phyloP scores from a whole-genome alignment of 2,113 vertebrate genomes.

The Sceloporus tristichus region DNA sequence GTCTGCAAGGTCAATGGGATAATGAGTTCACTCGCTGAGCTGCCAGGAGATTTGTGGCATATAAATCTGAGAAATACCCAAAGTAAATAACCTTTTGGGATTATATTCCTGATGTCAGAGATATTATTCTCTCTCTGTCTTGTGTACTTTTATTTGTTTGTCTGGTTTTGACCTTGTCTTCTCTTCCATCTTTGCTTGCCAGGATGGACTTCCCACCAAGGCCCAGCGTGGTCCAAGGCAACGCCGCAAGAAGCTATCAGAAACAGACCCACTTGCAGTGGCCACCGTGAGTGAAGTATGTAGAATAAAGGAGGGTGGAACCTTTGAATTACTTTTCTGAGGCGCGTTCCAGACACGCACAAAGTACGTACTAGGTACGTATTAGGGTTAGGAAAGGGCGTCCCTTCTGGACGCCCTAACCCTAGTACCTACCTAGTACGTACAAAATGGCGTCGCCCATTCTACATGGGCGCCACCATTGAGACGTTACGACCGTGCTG shows the following conservation, averaged over 20 bases:
- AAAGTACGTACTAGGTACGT: too few species aligned
- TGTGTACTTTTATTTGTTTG: not conserved
- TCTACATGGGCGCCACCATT: too few species aligned
- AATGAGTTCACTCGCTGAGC: too few species aligned
- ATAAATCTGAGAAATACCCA: not conserved
- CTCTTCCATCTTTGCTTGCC: not conserved
- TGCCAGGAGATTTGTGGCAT: not conserved
- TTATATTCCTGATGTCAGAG: not conserved
- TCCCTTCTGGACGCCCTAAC: too few species aligned
- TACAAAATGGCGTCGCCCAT: too few species aligned
- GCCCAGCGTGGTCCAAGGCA: not conserved
- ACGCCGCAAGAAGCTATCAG: not conserved
- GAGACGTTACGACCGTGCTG: too few species aligned
- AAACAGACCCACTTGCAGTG: not conserved
- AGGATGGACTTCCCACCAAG: conserved; percentile 13
- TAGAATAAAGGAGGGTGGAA: not conserved
- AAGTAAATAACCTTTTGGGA: not conserved
- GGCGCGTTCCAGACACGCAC: too few species aligned
- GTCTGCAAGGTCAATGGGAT: not conserved
- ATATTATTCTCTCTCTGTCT: not conserved
- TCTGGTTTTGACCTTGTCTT: not conserved
- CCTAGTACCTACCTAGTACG: too few species aligned
- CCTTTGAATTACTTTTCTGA: not conserved
- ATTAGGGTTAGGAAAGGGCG: too few species aligned
- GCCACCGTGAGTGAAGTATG: conserved; percentile 31